A percentile compares a stretch with the other conserved stretches of the same genome.
These are phyloP conservation scores for Xanthia icteritia DNA, from an alignment of 2,888 invertebrate species.

Conservation along the genomic window DNA sequence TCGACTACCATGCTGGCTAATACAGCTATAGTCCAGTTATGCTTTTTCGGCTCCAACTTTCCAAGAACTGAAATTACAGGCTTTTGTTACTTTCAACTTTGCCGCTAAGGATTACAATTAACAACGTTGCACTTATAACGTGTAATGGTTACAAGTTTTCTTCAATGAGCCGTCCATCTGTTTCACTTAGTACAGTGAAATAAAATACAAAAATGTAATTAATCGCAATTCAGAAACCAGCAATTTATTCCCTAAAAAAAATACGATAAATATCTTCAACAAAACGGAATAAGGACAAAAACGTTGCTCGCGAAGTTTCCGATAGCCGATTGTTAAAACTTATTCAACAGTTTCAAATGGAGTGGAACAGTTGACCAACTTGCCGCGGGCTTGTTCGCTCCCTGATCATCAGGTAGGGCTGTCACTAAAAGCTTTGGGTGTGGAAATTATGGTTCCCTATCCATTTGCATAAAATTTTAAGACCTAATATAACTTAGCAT, in stretches of 20 bases:
- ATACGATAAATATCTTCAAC: constrained; percentile 41
- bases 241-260: constrained; percentile 32
- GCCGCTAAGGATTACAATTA: background rate
- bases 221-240: background rate
- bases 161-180: background rate
- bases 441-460: too few species aligned
- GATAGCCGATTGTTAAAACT: constrained; percentile 73
- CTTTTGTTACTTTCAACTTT: background rate
- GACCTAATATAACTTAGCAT: too few species aligned
- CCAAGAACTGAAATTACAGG: background rate
- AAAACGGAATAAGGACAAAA: constrained; percentile 53
- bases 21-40: too few species aligned
- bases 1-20: too few species aligned
- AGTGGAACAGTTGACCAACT: constrained; percentile 67
- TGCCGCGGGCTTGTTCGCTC: constrained; percentile 55
- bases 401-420: constrained; percentile 56
- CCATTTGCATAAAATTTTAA: too few species aligned
- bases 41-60: background rate
- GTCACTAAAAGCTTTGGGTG: constrained; percentile 4
- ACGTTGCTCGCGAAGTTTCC: constrained; percentile 54
- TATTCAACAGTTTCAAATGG: constrained; percentile 69
- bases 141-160: background rate
- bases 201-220: background rate
- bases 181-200: background rate
- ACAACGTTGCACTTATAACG: background rate